Evolutionary conservation across 2,888 invertebrate genomes (phyloP).

Genomic region (Oxycera nigricornis): DNA sequence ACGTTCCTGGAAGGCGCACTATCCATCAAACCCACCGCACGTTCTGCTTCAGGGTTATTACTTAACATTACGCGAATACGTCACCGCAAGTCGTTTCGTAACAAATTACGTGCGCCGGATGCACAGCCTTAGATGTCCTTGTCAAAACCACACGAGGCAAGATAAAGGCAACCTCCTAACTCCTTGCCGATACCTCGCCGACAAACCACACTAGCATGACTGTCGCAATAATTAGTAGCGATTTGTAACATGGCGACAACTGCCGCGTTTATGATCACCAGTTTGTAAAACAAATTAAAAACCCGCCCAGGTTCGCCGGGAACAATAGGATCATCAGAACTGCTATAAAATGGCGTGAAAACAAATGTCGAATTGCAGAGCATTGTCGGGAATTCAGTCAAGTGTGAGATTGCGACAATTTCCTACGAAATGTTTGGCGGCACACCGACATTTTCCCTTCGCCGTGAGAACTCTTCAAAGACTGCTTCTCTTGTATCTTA

Average conservation of each 20-base stretch:
- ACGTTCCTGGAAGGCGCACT: too few species aligned
- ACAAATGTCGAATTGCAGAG: neutral
- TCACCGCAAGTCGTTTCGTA: too few species aligned
- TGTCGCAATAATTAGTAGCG: neutral
- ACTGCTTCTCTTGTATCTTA: neutral
- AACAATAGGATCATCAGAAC: neutral
- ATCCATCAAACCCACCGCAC: too few species aligned
- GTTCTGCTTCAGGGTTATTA: too few species aligned
- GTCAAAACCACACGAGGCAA: too few species aligned
- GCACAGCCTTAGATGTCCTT: too few species aligned
- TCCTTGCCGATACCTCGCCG: too few species aligned
- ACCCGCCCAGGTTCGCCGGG: neutral
- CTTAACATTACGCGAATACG: too few species aligned
- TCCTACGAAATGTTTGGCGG: neutral
- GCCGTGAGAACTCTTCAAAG: neutral
- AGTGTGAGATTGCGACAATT: constrained; percentile 31
- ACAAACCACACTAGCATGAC: neutral
- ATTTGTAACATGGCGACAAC: neutral
- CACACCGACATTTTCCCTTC: neutral
- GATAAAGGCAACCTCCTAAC: too few species aligned
- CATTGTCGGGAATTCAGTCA: constrained; percentile 22
- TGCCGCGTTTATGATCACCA: neutral
- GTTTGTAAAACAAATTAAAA: neutral
- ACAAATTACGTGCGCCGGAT: too few species aligned
- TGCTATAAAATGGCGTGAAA: neutral